Conservation (phyloP, 2,797 vertebrate species). For the Pantherophis vulpinus region DNA sequence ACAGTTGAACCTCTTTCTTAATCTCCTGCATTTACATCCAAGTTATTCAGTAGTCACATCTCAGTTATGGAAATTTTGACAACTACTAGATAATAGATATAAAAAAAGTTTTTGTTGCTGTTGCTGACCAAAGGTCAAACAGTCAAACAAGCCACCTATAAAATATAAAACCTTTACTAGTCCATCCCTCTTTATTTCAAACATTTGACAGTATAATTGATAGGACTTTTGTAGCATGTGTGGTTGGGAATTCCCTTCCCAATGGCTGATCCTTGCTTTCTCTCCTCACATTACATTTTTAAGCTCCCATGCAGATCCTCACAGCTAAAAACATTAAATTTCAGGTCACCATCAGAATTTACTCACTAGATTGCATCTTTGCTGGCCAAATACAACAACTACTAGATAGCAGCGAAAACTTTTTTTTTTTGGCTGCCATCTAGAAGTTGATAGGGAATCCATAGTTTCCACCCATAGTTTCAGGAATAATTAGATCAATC, state of each 20-base stretch:
- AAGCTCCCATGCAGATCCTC: neutral
- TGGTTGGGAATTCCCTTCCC: neutral
- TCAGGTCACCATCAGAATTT: neutral
- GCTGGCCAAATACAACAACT: neutral
- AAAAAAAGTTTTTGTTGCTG: neutral
- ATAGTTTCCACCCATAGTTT: neutral
- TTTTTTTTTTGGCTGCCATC: neutral
- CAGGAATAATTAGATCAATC: neutral
- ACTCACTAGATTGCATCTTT: neutral
- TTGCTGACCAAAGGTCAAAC: neutral
- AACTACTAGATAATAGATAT: neutral
- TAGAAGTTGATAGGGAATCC: neutral
- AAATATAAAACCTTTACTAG: neutral
- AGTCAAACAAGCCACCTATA: neutral
- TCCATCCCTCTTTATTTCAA: neutral
- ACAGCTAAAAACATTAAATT: neutral
- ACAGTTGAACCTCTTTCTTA: neutral
- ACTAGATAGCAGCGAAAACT: neutral
- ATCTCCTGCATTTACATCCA: neutral
- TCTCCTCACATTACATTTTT: neutral
- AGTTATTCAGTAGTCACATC: neutral
- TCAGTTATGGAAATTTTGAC: neutral
- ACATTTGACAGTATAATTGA: neutral
- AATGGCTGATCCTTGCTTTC: neutral
- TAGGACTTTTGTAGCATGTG: neutral